phyloP scores from a whole-genome alignment of 2,113 vertebrate genomes.

The Nerophis lumbriciformis region DNA sequence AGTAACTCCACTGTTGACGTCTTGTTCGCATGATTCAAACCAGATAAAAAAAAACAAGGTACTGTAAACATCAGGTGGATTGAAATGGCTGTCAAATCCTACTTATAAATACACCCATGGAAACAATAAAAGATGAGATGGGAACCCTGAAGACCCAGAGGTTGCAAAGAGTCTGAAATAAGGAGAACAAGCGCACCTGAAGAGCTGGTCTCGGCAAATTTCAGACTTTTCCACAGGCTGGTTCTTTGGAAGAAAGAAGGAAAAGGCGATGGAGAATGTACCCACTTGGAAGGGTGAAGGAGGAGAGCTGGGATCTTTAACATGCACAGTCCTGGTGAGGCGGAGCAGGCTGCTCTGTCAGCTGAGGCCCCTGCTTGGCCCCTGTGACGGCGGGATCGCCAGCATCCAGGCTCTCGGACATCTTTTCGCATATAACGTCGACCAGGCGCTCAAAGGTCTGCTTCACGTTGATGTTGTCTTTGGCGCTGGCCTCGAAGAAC shows the following conservation, averaged over 20 bases:
- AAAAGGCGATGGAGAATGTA: slow-evolving; percentile 32
- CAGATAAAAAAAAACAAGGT: slow-evolving; percentile 43
- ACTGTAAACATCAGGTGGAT: slow-evolving; percentile 61
- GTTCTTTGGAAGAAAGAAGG: slow-evolving; percentile 29
- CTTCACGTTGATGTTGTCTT: slow-evolving; percentile 96
- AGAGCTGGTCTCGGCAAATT: slow-evolving; percentile 12
- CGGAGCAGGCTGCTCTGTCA: slow-evolving; percentile 83
- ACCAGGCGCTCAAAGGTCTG: slow-evolving; percentile 96
- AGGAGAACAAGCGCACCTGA: slow-evolving; percentile 3
- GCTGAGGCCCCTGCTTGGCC: slow-evolving; percentile 81
- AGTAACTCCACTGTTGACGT: slow-evolving; percentile 4
- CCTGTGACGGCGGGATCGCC: slow-evolving; percentile 79
- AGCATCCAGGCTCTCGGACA: slow-evolving; percentile 90
- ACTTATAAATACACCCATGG: slow-evolving; percentile 46
- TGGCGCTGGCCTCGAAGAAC: slow-evolving; percentile 95
- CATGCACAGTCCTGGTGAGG: slow-evolving; percentile 91
- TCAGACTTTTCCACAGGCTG: slow-evolving; percentile 33
- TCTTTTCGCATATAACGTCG: slow-evolving; percentile 96
- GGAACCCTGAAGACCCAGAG: slow-evolving; percentile 22
- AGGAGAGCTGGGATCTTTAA: slow-evolving; percentile 65
- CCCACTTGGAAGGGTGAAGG: slow-evolving; percentile 21
- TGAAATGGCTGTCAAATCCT: slow-evolving; percentile 63
- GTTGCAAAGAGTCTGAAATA: slow-evolving; percentile 42
- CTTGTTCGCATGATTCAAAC: slow-evolving; percentile 27
- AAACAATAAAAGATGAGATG: slow-evolving; percentile 15